Percentiles rank a stretch among this genome's conserved stretches.
phyloP scores from a whole-genome alignment of 2,113 vertebrate genomes.

The Penelope pileata region DNA sequence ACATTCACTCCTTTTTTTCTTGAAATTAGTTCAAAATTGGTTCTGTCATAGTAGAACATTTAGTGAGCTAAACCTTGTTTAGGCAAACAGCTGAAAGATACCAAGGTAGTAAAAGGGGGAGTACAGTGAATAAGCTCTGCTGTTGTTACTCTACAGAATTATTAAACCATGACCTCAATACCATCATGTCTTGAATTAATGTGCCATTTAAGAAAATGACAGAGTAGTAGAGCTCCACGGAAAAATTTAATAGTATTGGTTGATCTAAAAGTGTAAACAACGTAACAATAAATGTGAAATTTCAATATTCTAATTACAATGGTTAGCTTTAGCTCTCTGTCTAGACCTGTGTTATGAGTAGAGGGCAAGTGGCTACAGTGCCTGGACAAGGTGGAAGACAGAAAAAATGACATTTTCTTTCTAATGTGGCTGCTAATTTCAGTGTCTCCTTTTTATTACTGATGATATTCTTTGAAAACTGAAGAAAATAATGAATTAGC shows the following conservation, averaged over 20 bases:
- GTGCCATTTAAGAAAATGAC: neutral
- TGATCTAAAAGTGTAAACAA: neutral
- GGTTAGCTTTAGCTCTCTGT: neutral
- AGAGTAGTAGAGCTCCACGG: neutral
- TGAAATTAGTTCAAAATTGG: slow-evolving; percentile 11
- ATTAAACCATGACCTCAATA: neutral
- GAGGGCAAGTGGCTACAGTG: slow-evolving; percentile 9
- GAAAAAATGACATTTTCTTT: slow-evolving; percentile 7
- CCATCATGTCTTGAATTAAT: neutral
- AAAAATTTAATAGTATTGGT: neutral
- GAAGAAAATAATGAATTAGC: slow-evolving; percentile 45
- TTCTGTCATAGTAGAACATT: neutral
- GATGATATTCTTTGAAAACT: slow-evolving; percentile 20
- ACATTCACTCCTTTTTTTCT: neutral
- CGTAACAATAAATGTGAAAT: neutral
- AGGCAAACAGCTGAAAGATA: neutral
- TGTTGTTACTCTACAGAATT: neutral
- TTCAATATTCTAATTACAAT: neutral
- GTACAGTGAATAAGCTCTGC: neutral
- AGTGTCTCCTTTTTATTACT: slow-evolving; percentile 18
- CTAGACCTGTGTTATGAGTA: neutral
- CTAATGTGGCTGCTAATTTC: neutral
- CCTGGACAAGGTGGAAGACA: neutral
- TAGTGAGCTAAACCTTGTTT: neutral
- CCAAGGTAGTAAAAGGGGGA: neutral